A percentile compares a stretch with the other conserved stretches of the same genome.
Evolutionary conservation across 2,888 invertebrate species (phyloP).

Genomic region (Trichogramma dendrolimi): DNA sequence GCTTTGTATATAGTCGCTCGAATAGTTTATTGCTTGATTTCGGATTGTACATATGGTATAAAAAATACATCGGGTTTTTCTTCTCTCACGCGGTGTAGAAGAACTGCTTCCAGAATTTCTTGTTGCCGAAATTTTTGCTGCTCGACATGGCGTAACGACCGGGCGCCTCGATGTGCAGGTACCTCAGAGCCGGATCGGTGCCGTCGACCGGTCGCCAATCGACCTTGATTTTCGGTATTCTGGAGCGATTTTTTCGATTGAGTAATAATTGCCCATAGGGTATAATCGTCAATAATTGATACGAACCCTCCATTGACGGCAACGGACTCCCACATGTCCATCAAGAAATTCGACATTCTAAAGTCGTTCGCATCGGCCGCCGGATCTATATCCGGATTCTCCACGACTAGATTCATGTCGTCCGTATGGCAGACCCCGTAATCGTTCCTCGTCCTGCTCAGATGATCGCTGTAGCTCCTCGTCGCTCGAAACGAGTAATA

Average conservation of each 20-base stretch:
- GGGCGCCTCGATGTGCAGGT: background rate
- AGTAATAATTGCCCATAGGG: too few relatives aligned
- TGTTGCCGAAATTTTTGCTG: background rate
- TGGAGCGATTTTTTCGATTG: background rate
- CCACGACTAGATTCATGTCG: constrained; percentile 7
- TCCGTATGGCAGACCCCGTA: constrained; percentile 14
- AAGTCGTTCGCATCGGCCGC: background rate
- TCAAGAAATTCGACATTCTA: constrained; percentile 8
- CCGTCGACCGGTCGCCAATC: constrained; percentile 5
- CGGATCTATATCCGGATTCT: constrained; percentile 9
- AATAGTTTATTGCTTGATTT: too few relatives aligned
- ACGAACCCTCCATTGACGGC: constrained; percentile 6
- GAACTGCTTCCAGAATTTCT: constrained; percentile 1
- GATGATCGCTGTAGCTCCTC: constrained; percentile 8
- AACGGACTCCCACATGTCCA: constrained; percentile 6
- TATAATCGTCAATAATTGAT: background rate
- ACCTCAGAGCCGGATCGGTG: background rate
- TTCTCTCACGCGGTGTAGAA: constrained; percentile 4
- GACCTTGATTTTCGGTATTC: background rate
- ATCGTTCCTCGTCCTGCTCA: constrained; percentile 5
- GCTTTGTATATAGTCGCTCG: too few relatives aligned
- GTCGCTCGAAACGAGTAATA: constrained; percentile 9
- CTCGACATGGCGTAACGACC: constrained; percentile 4
- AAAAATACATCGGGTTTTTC: background rate
- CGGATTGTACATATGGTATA: too few relatives aligned